Evolutionary conservation across 2,888 invertebrate genomes (phyloP).

Genomic region (Clitarchus hookeri): DNA sequence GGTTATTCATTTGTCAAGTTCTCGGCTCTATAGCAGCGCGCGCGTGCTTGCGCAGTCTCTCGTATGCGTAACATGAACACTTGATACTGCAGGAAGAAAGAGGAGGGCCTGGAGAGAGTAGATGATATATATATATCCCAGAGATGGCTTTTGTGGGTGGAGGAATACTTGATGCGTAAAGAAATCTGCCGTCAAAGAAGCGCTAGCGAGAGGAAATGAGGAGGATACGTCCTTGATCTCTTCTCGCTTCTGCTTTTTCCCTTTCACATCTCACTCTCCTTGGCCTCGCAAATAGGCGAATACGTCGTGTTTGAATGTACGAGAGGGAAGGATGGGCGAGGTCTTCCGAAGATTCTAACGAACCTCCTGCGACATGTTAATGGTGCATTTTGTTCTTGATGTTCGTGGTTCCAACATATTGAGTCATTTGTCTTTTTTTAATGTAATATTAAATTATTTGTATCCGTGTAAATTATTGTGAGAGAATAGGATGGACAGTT

Average conservation of each 20-base stretch:
- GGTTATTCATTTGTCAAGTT: conserved; percentile 11
- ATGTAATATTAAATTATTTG: no score
- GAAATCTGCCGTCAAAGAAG: neutral
- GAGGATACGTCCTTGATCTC: neutral
- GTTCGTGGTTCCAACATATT: no score
- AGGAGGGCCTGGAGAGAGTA: neutral
- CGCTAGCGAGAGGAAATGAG: neutral
- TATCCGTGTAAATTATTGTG: no score
- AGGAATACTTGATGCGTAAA: neutral
- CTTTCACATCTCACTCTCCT: neutral
- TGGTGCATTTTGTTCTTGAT: no score
- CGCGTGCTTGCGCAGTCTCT: neutral
- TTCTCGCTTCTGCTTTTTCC: neutral
- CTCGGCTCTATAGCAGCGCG: neutral
- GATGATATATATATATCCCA: neutral
- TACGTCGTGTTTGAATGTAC: neutral
- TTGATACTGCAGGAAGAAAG: neutral
- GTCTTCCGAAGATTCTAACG: neutral
- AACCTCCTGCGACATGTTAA: neutral
- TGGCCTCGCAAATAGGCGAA: neutral
- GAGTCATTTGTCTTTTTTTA: no score
- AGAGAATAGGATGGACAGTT: no score
- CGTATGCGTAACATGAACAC: neutral
- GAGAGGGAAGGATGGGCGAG: neutral
- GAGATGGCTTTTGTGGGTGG: neutral